Percentiles rank a stretch among this genome's conserved stretches.
phyloP scores from a whole-genome alignment of 2,113 vertebrate species.

The Platanista minor region DNA sequence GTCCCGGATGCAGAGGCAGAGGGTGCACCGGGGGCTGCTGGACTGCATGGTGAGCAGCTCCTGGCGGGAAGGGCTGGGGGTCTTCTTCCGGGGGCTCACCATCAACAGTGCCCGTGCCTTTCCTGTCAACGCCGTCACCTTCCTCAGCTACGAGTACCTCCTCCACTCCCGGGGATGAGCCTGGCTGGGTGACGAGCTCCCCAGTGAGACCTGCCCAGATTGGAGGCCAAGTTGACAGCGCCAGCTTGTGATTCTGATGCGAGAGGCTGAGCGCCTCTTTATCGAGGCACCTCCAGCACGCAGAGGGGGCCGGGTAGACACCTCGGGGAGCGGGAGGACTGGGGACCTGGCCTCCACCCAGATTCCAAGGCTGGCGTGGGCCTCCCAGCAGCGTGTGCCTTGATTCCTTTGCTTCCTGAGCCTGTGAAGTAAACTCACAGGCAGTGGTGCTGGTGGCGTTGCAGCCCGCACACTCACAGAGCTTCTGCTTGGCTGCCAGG shows the following conservation, averaged over 20 bases:
- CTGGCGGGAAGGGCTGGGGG: slow-evolving; percentile 80
- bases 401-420: not conserved
- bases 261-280: not conserved
- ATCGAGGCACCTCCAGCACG: not conserved
- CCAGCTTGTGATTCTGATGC: not conserved
- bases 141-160: slow-evolving; percentile 86
- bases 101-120: slow-evolving; percentile 87
- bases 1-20: slow-evolving; percentile 83
- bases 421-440: not conserved
- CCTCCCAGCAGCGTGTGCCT: not conserved
- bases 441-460: not conserved
- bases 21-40: slow-evolving; percentile 79
- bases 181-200: accelerated
- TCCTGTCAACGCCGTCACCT: slow-evolving; percentile 87
- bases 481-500: not conserved
- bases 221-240: not conserved
- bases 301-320: not conserved
- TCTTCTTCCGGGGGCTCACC: slow-evolving; percentile 85
- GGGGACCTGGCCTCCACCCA: too few species aligned
- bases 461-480: accelerated
- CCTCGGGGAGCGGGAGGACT: not conserved
- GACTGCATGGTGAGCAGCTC: slow-evolving; percentile 84
- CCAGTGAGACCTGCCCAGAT: accelerated
- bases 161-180: slow-evolving; percentile 73
- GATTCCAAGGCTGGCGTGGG: not conserved